Conservation (phyloP, 2,888 invertebrate species). For the Metellina segmentata region DNA sequence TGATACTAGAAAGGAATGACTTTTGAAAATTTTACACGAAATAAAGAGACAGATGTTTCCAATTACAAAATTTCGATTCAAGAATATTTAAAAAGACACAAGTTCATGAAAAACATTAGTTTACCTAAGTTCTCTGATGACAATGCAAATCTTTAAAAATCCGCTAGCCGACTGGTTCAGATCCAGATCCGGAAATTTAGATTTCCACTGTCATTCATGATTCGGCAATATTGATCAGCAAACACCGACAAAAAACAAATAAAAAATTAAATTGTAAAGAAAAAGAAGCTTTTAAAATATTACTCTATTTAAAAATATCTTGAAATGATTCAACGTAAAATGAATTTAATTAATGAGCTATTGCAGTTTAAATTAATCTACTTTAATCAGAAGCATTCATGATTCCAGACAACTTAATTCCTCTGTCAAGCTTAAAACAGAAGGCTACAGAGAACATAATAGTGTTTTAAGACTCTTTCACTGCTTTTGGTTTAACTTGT, state of each 20-base stretch:
- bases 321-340: not conserved
- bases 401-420: not conserved
- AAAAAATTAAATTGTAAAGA: not conserved
- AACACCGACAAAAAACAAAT: not conserved
- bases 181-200: not conserved
- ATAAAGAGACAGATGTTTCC: too few relatives aligned
- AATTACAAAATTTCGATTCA: not conserved
- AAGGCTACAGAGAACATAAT: too few relatives aligned
- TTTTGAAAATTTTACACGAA: not conserved
- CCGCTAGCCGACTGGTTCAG: slow-evolving; percentile 26
- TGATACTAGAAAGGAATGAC: not conserved
- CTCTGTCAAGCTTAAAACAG: too few relatives aligned
- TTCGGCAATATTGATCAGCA: not conserved
- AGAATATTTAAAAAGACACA: not conserved
- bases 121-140: slow-evolving; percentile 60
- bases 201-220: not conserved
- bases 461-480: too few relatives aligned
- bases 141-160: slow-evolving; percentile 62
- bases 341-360: not conserved
- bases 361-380: not conserved
- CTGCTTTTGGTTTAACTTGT: too few relatives aligned
- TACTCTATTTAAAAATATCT: not conserved
- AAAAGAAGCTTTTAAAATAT: not conserved
- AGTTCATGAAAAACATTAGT: not conserved
- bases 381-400: not conserved